These are phyloP conservation scores for Nymphicus hollandicus DNA, from an alignment of 2,113 vertebrate species.

Conservation along the genomic window DNA sequence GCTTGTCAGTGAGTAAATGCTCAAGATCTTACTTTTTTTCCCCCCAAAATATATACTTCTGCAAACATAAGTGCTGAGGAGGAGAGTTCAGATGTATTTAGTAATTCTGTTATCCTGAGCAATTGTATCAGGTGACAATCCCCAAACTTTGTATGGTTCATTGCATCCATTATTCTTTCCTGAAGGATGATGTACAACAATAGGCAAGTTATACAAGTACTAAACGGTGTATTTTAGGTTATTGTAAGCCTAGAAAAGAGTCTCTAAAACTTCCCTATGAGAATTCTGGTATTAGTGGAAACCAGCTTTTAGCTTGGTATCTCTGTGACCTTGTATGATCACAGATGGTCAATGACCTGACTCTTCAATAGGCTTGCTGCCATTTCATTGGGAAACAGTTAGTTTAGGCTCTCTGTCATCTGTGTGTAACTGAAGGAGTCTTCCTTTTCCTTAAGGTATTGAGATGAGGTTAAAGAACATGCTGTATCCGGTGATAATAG, in stretches of 20 bases:
- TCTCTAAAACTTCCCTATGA: neutral
- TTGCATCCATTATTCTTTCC: neutral
- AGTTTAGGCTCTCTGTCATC: neutral
- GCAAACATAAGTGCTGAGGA: neutral
- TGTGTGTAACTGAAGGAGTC: neutral
- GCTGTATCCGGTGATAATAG: slow-evolving; percentile 87
- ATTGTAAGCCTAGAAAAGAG: neutral
- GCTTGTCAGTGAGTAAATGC: neutral
- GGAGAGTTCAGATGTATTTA: neutral
- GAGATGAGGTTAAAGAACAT: slow-evolving; percentile 94
- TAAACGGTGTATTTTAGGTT: neutral
- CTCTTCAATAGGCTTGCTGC: neutral
- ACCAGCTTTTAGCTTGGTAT: neutral
- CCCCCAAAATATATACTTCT: neutral
- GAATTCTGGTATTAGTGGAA: neutral
- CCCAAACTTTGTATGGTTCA: neutral
- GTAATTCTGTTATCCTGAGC: neutral
- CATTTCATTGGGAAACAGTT: neutral
- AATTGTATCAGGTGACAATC: neutral
- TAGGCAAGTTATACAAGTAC: neutral
- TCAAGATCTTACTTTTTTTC: neutral
- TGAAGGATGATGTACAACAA: neutral
- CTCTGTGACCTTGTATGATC: neutral
- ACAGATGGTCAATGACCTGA: neutral
- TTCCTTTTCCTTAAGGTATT: slow-evolving; percentile 75